Conservation (phyloP, 2,113 vertebrate genomes). For the Passer domesticus region DNA sequence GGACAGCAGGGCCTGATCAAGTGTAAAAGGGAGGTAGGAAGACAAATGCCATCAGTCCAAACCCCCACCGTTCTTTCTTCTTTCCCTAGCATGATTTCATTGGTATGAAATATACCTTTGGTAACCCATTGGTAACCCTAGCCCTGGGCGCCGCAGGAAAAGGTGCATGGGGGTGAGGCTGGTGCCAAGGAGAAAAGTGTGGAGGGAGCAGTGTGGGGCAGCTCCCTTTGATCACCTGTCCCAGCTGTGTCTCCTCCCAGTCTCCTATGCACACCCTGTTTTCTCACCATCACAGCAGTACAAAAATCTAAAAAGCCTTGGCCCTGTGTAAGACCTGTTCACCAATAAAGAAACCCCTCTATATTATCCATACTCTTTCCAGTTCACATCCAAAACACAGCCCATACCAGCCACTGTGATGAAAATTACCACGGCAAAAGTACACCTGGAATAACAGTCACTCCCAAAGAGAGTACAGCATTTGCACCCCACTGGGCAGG, state of each 20-base stretch:
- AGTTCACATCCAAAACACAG: not conserved
- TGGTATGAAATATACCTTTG: not conserved
- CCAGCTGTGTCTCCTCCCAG: not conserved
- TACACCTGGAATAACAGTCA: fast-evolving
- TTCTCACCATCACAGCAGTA: not conserved
- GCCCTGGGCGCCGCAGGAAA: not conserved
- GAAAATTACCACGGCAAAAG: not conserved
- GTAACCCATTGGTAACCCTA: not conserved
- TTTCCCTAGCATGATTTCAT: no score
- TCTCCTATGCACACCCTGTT: not conserved
- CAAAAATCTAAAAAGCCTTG: not conserved
- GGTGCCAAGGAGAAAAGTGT: not conserved
- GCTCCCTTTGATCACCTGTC: not conserved
- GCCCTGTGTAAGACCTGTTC: not conserved
- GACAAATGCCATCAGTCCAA: not conserved
- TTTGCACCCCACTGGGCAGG: not conserved
- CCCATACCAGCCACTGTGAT: not conserved
- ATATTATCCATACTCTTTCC: not conserved
- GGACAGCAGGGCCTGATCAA: not conserved
- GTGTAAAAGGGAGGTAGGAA: not conserved
- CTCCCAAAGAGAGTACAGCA: not conserved
- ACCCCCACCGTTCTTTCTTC: not conserved
- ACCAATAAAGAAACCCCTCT: not conserved
- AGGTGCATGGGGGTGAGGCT: no score
- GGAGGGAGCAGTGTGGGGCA: not conserved